phyloP scores from a whole-genome alignment of 2,797 vertebrate genomes.

The Pantherophis alleghaniensis region DNA sequence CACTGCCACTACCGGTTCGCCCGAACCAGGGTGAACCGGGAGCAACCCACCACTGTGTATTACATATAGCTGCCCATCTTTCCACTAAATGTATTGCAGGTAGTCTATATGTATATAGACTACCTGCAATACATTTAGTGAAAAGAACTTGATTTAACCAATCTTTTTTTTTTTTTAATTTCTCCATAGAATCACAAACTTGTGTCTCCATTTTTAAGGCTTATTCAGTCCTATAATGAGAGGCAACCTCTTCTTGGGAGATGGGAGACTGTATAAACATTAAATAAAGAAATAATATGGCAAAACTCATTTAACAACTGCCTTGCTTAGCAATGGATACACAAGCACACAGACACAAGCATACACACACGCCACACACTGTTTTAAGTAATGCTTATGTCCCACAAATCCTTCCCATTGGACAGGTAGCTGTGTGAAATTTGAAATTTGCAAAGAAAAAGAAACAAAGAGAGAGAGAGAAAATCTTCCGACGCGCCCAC shows the following conservation, averaged over 20 bases:
- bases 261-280: neutral
- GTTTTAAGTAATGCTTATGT: slow-evolving; percentile 47
- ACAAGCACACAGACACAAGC: neutral
- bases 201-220: slow-evolving; percentile 14
- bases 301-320: neutral
- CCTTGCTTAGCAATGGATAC: neutral
- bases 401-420: slow-evolving; percentile 55
- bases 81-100: too few relatives aligned
- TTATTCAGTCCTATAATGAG: slow-evolving; percentile 40
- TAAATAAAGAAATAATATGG: neutral
- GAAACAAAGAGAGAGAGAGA: neutral
- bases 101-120: too few relatives aligned
- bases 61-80: neutral
- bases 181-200: slow-evolving; percentile 34
- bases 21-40: too few relatives aligned
- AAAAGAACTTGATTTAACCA: slow-evolving; percentile 60
- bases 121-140: slow-evolving; percentile 18
- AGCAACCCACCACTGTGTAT: neutral
- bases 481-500: slow-evolving; percentile 16
- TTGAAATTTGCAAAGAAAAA: slow-evolving; percentile 38
- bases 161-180: slow-evolving; percentile 53
- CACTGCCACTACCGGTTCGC: too few relatives aligned
- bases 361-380: slow-evolving; percentile 17
- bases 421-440: slow-evolving; percentile 49
- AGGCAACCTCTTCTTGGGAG: slow-evolving; percentile 42